These are phyloP conservation scores for Dicyrtoma fusca DNA, from an alignment of 2,888 invertebrate genomes.

Conservation along the genomic window DNA sequence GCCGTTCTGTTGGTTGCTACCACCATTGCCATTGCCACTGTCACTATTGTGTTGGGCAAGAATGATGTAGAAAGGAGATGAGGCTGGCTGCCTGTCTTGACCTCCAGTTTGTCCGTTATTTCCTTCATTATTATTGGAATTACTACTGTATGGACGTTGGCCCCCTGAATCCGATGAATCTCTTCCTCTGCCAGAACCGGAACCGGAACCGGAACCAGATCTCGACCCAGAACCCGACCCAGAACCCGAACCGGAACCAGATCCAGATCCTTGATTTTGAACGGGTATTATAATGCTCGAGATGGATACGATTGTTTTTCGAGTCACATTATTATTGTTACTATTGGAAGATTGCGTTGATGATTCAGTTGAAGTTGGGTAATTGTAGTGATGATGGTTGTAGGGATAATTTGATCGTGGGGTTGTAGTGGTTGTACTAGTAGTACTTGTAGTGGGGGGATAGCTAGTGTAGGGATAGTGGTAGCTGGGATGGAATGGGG, in stretches of 20 bases:
- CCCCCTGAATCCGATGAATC: too few relatives aligned
- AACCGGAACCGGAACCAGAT: too few relatives aligned
- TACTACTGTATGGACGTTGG: not conserved
- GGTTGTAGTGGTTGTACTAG: not conserved
- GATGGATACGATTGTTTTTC: constrained; percentile 27
- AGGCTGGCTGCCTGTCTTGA: not conserved
- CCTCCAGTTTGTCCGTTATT: not conserved
- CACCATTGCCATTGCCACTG: not conserved
- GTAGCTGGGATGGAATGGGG: too few relatives aligned
- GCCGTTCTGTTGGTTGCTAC: too few relatives aligned
- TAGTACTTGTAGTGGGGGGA: constrained; percentile 2
- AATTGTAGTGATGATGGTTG: not conserved
- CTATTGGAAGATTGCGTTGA: too few relatives aligned
- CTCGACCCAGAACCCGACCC: too few relatives aligned
- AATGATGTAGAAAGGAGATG: constrained; percentile 13
- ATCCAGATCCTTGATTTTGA: too few relatives aligned
- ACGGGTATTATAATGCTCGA: constrained; percentile 32
- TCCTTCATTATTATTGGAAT: not conserved
- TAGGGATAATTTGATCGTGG: not conserved
- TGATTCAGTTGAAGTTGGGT: not conserved
- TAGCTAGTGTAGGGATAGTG: not conserved
- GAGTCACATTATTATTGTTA: not conserved
- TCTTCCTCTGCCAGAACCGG: not conserved
- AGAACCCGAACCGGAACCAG: not conserved
- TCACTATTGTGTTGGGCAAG: constrained; percentile 5